Evolutionary conservation across 1,140 invertebrate genomes (phyloP), one percentile per base, ranked within the genome.

Genomic region (Ceratina australensis): DNA sequence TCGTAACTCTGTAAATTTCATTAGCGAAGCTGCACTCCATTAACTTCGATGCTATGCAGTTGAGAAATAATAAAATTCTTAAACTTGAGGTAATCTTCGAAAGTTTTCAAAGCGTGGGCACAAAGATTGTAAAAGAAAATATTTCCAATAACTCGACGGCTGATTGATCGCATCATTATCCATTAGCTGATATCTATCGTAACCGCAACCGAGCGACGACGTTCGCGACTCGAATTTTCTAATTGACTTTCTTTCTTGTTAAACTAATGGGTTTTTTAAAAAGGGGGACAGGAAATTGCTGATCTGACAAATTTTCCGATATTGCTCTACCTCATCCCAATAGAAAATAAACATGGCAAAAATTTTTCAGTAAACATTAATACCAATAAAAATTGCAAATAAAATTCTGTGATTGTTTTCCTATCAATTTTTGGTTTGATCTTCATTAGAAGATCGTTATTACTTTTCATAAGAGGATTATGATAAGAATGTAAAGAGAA

Each of bases 211-310:
- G 12, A 13, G 3, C 13, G 24, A 12, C 13, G 24, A 12, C 12
- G 56, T 24, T 24, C 24, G 56, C 13, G 20, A 20, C 54, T 56
- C 18, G 13, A 59, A 59, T 26, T 59, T 59, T 59, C 16, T 59
- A 59, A 24, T 59, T 24, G 12, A 59, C 24, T 59, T 59, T 59
- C 56, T 59, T 59, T 59, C 22, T 56, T 56, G 24, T 59, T 24
- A 16, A 59, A 59, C 20, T 59, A 59, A 59, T 59, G 22, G 10
- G 24, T 59, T 13, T 5, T 42, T 42, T n/a, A n/a, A 42, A 42
- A 42, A 26, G 8, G 3, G 12, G 15, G 10, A 24, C 54, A 24
- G 24, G 56, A 26, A 59, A 26, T 59, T 59, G 24, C 22, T 24
- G 24, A 15, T 26, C 20, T 26, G 22, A 12, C 20, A 4, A 7